Evolutionary conservation across 2,888 invertebrate genomes (phyloP), one percentile per base, ranked within the genome.

Genomic region (Netelia inedita): DNA sequence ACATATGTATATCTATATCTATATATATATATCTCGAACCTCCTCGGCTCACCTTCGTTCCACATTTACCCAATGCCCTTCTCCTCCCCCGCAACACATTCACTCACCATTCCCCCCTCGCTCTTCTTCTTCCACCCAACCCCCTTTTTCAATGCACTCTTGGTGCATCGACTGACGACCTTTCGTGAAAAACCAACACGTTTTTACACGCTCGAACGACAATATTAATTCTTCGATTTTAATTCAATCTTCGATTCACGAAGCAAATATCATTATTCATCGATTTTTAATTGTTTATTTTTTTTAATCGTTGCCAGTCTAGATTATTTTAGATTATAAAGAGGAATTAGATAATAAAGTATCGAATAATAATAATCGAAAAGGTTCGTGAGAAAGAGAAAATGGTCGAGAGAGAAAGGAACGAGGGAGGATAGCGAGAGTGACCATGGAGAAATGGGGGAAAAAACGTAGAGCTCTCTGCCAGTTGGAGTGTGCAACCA

Each of bases 11-110:
- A 28, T 23, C 2, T 65, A 28, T 23, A 8, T 65, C 66, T 61
- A 72, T 74, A 55, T 66, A 10, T 72, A 28, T 68, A 53, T 61
- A 41, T 84, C 41, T 72, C 53, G 28, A 23, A 57, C 69, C 41
- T 68, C 59, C 79, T 83, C 79, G 75, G 73, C 85, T 87, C 86
- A 78, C 57, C 79, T 83, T 87, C 83, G 79, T 81, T 87, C 69
- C 81, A 72, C 75, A 73, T 83, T 80, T 80, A 72, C 35, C 78
- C 21, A 41, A 41, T 69, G 79, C 68, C 82, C 78, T 83, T 83
- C 83, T 65, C 69, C 79, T 75, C 79, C 79, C 83, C 79, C 75
- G 68, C 71, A 66, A 68, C 68, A 71, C 72, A 68, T 65, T 72
- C 46, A 68, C 55, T 59, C 55, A 28, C 28, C 28, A 28, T 28